Evolutionary conservation across 2,888 invertebrate genomes (phyloP).

Genomic region (Cheilosia grossa): DNA sequence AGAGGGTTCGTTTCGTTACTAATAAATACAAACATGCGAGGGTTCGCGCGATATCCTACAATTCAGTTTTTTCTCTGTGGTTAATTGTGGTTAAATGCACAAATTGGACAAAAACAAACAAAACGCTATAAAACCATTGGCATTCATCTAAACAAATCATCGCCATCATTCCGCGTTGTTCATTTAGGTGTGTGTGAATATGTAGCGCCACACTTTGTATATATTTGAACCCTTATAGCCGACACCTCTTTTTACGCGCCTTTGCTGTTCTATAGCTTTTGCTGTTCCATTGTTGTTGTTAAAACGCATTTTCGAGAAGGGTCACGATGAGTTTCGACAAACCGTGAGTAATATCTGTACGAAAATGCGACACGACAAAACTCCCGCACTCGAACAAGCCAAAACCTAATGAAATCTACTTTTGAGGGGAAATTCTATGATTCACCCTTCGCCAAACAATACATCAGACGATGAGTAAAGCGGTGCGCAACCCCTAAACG

Average conservation of each 20-base stretch:
- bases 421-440: slow-evolving; percentile 70
- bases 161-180: slow-evolving; percentile 35
- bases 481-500: slow-evolving; percentile 60
- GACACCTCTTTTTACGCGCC: slow-evolving; percentile 37
- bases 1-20: slow-evolving; percentile 16
- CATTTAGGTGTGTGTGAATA: slow-evolving; percentile 22
- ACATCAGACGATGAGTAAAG: slow-evolving; percentile 45
- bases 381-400: slow-evolving; percentile 59
- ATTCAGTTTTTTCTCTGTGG: slow-evolving; percentile 26
- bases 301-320: slow-evolving; percentile 55
- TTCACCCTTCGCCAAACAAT: slow-evolving; percentile 66
- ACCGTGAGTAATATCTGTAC: slow-evolving; percentile 60
- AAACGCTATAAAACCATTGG: slow-evolving; percentile 23
- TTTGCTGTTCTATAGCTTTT: slow-evolving; percentile 4
- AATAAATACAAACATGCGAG: background rate
- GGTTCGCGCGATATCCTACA: slow-evolving; percentile 17
- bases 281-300: slow-evolving; percentile 33
- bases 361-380: slow-evolving; percentile 1
- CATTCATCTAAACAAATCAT: slow-evolving; percentile 32
- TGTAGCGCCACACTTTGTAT: slow-evolving; percentile 53
- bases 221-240: slow-evolving; percentile 33
- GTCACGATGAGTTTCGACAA: slow-evolving; percentile 53
- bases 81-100: slow-evolving; percentile 67
- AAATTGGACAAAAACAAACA: slow-evolving; percentile 55
- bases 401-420: slow-evolving; percentile 60